phyloP scores from a whole-genome alignment of 1,140 invertebrate species.

The Lordiphosa clarofinis region DNA sequence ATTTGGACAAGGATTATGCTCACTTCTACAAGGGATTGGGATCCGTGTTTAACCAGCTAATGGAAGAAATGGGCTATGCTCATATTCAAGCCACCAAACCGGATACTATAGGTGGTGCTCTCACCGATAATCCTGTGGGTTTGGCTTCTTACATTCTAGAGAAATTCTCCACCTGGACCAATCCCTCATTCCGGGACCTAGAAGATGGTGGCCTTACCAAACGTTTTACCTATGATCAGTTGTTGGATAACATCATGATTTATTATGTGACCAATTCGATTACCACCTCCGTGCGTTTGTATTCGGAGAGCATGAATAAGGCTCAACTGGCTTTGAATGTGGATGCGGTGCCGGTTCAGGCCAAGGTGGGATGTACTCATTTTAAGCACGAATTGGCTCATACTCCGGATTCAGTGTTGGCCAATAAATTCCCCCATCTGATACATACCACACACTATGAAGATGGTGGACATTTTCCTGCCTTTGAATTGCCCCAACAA shows the following conservation, averaged over 20 bases:
- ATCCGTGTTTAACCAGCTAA: slow-evolving; percentile 79
- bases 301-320: slow-evolving; percentile 84
- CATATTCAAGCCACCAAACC: slow-evolving; percentile 94
- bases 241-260: slow-evolving; percentile 93
- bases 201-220: slow-evolving; percentile 87
- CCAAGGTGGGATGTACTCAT: slow-evolving; percentile 84
- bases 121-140: slow-evolving; percentile 86
- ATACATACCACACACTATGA: slow-evolving; percentile 83
- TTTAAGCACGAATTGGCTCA: slow-evolving; percentile 85
- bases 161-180: slow-evolving; percentile 90
- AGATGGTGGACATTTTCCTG: slow-evolving; percentile 92
- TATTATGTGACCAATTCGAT: slow-evolving; percentile 91
- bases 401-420: slow-evolving; percentile 82
- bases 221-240: slow-evolving; percentile 85
- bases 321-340: slow-evolving; percentile 77
- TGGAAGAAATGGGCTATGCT: slow-evolving; percentile 89
- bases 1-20: slow-evolving; percentile 82
- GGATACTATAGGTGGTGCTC: slow-evolving; percentile 88
- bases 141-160: slow-evolving; percentile 91
- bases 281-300: slow-evolving; percentile 88
- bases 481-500: slow-evolving; percentile 87
- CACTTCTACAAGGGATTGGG: slow-evolving; percentile 84
- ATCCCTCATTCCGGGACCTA: slow-evolving; percentile 81
- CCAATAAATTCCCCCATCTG: slow-evolving; percentile 83
- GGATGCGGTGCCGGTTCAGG: slow-evolving; percentile 82